Percentiles rank a stretch among this genome's conserved stretches.
phyloP scores from a whole-genome alignment of 2,888 invertebrate species.

The Bhutanitis thaidina region DNA sequence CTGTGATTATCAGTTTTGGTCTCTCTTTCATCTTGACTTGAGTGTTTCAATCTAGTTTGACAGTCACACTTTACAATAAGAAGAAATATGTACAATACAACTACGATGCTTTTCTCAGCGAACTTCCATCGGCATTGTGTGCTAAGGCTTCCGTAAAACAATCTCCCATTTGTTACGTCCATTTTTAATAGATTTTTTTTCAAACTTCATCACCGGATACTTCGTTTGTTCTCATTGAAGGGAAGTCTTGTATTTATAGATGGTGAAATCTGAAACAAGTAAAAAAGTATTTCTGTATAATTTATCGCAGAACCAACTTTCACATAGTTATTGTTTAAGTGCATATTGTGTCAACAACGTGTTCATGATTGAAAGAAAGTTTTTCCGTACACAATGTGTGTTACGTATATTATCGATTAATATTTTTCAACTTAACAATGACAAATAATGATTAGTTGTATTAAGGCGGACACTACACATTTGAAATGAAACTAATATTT shows the following conservation, averaged over 20 bases:
- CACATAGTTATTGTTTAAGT: background rate
- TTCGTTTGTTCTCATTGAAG: constrained; percentile 22
- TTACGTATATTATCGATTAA: too few species aligned
- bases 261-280: constrained; percentile 56
- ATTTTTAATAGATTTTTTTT: constrained; percentile 44
- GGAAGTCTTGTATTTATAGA: constrained; percentile 32
- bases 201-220: constrained; percentile 61
- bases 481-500: too few species aligned
- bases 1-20: constrained; percentile 53
- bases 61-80: constrained; percentile 46
- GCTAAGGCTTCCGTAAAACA: constrained; percentile 37
- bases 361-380: too few species aligned
- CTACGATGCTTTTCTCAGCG: constrained; percentile 38
- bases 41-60: constrained; percentile 42
- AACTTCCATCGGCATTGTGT: constrained; percentile 56
- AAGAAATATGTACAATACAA: constrained; percentile 50
- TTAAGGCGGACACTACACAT: too few species aligned
- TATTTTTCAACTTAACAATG: too few species aligned
- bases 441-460: too few species aligned
- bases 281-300: constrained; percentile 14
- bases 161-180: constrained; percentile 44
- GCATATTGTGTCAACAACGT: background rate
- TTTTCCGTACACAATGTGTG: too few species aligned
- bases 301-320: background rate
- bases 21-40: constrained; percentile 47